Percentiles rank a stretch among this genome's conserved stretches.
Evolutionary conservation across 2,888 invertebrate species (phyloP).

Genomic region (Napeogenes inachia): DNA sequence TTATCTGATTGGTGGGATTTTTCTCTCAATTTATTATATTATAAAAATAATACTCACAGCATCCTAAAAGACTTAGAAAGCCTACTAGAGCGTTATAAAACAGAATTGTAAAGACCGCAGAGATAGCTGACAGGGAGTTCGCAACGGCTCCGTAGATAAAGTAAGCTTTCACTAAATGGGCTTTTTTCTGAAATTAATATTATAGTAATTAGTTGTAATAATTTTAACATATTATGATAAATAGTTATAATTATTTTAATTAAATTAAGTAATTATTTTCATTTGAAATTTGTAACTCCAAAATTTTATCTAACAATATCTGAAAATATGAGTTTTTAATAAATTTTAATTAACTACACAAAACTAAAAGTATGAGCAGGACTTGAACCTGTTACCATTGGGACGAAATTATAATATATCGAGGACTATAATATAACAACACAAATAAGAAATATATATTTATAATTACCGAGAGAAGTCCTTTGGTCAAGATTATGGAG

Average conservation of each 20-base stretch:
- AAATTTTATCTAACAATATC: too few relatives aligned
- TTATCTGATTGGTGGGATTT: too few relatives aligned
- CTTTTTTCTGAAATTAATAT: slow-evolving; percentile 22
- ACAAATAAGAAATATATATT: neutral
- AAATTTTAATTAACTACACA: too few relatives aligned
- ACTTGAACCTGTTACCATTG: too few relatives aligned
- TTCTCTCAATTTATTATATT: too few relatives aligned
- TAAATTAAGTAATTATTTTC: neutral
- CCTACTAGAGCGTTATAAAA: neutral
- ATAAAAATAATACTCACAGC: too few relatives aligned
- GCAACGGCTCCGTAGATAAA: slow-evolving; percentile 21
- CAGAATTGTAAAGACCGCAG: neutral
- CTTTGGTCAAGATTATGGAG: slow-evolving; percentile 6
- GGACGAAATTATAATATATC: neutral
- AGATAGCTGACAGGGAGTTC: neutral
- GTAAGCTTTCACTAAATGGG: slow-evolving; percentile 20
- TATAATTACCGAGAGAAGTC: slow-evolving; percentile 5
- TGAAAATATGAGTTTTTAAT: too few relatives aligned
- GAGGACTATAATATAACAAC: neutral
- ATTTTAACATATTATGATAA: neutral
- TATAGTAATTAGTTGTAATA: neutral
- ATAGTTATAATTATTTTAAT: neutral
- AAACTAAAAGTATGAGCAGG: too few relatives aligned
- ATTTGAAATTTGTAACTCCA: too few relatives aligned
- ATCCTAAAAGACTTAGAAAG: too few relatives aligned